Conservation (phyloP, 2,113 vertebrate genomes). For the Myiozetetes cayanensis region DNA sequence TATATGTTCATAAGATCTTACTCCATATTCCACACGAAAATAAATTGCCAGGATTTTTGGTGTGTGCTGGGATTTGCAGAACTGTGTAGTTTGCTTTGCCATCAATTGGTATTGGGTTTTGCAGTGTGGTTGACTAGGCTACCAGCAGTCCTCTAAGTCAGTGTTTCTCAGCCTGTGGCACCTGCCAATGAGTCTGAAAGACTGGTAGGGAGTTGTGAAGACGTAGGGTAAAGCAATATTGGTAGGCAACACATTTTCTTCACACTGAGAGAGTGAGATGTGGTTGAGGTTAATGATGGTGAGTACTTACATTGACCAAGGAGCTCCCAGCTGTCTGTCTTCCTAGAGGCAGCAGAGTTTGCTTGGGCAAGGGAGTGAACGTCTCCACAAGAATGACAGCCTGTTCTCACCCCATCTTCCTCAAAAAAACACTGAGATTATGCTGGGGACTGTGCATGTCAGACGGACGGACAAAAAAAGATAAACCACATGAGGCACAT, state of each 20-base stretch:
- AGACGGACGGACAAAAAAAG: neutral
- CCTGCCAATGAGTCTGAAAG: neutral
- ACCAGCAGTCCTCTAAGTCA: neutral
- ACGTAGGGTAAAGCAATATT: neutral
- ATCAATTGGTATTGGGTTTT: neutral
- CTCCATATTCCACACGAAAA: neutral
- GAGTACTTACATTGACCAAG: neutral
- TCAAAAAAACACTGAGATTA: neutral
- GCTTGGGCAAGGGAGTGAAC: neutral
- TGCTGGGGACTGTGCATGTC: neutral
- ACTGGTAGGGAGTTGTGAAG: neutral
- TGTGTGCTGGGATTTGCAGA: neutral
- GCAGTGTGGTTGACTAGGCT: neutral
- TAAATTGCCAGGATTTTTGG: neutral
- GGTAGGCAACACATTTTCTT: neutral
- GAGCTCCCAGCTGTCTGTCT: neutral
- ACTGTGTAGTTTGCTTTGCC: neutral
- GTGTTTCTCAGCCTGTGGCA: neutral
- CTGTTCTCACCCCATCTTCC: neutral
- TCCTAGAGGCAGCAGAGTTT: neutral
- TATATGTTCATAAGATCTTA: neutral
- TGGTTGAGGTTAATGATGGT: neutral
- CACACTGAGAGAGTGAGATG: neutral
- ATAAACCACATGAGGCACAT: accelerated
- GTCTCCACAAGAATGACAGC: neutral